Evolutionary conservation across 1,140 invertebrate species (phyloP).

Genomic region (Caenorhabditis inopinata): DNA sequence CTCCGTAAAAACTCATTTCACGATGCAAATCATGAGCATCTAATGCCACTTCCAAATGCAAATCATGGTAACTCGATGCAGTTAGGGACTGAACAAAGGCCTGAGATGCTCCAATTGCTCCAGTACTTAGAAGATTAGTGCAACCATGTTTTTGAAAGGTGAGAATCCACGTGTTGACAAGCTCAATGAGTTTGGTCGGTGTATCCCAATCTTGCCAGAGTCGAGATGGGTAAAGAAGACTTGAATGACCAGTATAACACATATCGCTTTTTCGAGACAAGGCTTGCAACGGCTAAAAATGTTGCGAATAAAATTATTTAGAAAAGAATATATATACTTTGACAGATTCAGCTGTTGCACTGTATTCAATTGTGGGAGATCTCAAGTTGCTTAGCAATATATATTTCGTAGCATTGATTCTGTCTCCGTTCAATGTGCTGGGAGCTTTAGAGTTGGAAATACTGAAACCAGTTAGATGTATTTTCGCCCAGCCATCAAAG

Average conservation of each 20-base stretch:
- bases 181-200: constrained; percentile 51
- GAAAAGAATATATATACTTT: neutral
- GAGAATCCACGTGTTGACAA: constrained; percentile 55
- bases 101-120: constrained; percentile 55
- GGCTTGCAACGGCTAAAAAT: constrained; percentile 27
- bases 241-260: constrained; percentile 61
- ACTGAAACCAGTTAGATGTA: constrained; percentile 51
- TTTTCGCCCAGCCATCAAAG: constrained; percentile 55
- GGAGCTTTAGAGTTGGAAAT: constrained; percentile 60
- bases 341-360: neutral
- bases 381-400: constrained; percentile 52
- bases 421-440: constrained; percentile 54
- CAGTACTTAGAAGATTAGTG: constrained; percentile 50
- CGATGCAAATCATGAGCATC: constrained; percentile 61
- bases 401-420: constrained; percentile 56
- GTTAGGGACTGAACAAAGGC: constrained; percentile 58
- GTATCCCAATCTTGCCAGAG: constrained; percentile 56
- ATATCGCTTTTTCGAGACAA: constrained; percentile 43
- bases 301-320: neutral
- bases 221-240: constrained; percentile 56
- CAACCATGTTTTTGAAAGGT: constrained; percentile 61
- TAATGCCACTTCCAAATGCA: constrained; percentile 54
- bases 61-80: constrained; percentile 55
- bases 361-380: constrained; percentile 51
- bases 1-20: constrained; percentile 43